Conservation (phyloP, 2,888 invertebrate species). For the Bhutanitis thaidina region DNA sequence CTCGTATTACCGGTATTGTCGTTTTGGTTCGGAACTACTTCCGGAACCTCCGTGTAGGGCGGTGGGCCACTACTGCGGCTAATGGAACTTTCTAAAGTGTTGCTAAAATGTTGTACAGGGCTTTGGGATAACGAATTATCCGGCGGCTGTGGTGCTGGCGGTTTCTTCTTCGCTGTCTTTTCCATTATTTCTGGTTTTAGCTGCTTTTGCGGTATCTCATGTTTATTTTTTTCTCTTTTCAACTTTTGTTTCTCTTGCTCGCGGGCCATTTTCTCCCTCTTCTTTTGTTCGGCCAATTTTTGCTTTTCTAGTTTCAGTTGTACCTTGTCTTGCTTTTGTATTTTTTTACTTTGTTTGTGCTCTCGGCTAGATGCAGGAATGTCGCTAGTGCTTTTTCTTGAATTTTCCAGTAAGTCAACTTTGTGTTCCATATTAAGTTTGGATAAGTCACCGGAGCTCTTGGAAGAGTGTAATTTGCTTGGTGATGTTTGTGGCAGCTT, state of each 20-base stretch:
- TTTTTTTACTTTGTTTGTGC: slow-evolving; percentile 30
- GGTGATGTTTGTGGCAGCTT: slow-evolving; percentile 31
- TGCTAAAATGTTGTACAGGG: slow-evolving; percentile 38
- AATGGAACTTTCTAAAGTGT: slow-evolving; percentile 65
- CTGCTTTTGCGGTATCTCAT: slow-evolving; percentile 22
- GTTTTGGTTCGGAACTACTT: slow-evolving; percentile 30
- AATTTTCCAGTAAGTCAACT: slow-evolving; percentile 27
- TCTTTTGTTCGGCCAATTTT: slow-evolving; percentile 40
- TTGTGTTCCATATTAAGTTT: slow-evolving; percentile 15
- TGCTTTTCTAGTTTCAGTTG: slow-evolving; percentile 53
- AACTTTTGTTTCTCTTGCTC: slow-evolving; percentile 44
- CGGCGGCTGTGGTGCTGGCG: slow-evolving; percentile 12
- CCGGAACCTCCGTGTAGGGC: slow-evolving; percentile 43
- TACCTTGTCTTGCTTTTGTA: slow-evolving; percentile 42
- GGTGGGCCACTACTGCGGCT: slow-evolving; percentile 64
- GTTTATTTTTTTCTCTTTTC: slow-evolving; percentile 37
- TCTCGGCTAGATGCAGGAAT: slow-evolving; percentile 37
- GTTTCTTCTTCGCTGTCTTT: slow-evolving; percentile 32
- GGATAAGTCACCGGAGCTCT: slow-evolving; percentile 49
- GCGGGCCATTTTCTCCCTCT: slow-evolving; percentile 37
- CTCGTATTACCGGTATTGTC: slow-evolving; percentile 50
- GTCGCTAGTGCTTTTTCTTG: slow-evolving; percentile 43
- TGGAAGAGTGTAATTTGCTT: slow-evolving; percentile 34
- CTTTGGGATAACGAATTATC: slow-evolving; percentile 21
- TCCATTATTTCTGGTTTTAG: slow-evolving; percentile 29